Conservation (phyloP, 2,888 invertebrate genomes). For the Dasypolia templi region DNA sequence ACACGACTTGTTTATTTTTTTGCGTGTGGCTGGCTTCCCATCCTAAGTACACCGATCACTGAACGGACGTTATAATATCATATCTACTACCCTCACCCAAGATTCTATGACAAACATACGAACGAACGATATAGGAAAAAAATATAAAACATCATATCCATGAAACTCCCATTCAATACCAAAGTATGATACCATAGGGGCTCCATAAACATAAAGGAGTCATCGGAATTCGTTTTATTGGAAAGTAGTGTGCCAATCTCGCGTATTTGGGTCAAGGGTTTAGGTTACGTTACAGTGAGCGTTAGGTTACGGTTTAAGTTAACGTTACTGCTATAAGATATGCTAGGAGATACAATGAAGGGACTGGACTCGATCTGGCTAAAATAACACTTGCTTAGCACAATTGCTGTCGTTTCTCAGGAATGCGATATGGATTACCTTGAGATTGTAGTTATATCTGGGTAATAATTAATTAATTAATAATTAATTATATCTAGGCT, state of each 20-base stretch:
- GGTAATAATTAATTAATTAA: too few species aligned
- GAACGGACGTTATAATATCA: neutral
- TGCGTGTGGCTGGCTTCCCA: too few species aligned
- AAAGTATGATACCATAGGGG: neutral
- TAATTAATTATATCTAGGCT: neutral
- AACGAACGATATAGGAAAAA: neutral
- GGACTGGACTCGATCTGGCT: slow-evolving; percentile 38
- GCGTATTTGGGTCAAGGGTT: slow-evolving; percentile 50
- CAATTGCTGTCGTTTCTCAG: neutral
- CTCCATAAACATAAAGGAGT: slow-evolving; percentile 24
- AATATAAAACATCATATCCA: neutral
- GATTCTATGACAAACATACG: too few species aligned
- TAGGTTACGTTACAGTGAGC: slow-evolving; percentile 20
- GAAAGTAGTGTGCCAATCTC: slow-evolving; percentile 27
- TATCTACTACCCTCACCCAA: neutral
- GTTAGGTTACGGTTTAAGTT: slow-evolving; percentile 35
- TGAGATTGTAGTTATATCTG: slow-evolving; percentile 15
- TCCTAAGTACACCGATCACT: neutral
- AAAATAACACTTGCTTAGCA: slow-evolving; percentile 31
- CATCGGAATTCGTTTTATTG: slow-evolving; percentile 45
- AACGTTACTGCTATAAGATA: slow-evolving; percentile 21
- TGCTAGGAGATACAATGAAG: slow-evolving; percentile 26
- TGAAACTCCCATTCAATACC: neutral
- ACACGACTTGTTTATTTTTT: too few species aligned
- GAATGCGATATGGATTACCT: slow-evolving; percentile 28